Conservation (phyloP, 2,113 vertebrate species). For the Sapajus apella region DNA sequence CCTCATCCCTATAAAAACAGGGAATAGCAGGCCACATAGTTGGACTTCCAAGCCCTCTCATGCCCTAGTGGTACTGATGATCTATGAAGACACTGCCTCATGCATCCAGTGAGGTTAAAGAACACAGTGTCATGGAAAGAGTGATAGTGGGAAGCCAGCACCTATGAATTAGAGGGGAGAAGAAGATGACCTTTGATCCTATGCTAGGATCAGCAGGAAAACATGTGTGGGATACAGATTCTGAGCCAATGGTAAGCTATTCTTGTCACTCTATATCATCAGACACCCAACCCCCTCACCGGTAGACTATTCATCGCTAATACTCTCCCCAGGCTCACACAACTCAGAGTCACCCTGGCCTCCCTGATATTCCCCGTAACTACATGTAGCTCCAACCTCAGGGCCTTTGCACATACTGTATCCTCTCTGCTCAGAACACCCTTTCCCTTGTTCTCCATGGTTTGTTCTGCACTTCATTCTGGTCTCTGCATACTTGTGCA, state of each 20-base stretch:
- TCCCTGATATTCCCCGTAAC: not conserved
- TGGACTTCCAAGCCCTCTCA: not conserved
- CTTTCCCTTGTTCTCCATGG: not conserved
- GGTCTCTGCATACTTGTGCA: not conserved
- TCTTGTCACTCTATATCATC: not conserved
- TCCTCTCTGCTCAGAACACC: not conserved
- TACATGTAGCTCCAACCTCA: not conserved
- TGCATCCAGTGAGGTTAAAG: not conserved
- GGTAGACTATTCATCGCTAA: not conserved
- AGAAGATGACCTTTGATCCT: not conserved
- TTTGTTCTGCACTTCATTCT: not conserved
- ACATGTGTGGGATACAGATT: not conserved
- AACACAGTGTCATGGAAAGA: not conserved
- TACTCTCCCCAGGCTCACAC: not conserved
- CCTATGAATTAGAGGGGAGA: not conserved
- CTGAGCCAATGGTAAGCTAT: not conserved
- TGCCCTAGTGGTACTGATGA: not conserved
- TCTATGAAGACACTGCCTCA: not conserved
- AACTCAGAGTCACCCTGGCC: not conserved
- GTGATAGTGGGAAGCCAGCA: not conserved
- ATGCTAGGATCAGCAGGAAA: not conserved
- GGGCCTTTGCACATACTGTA: not conserved
- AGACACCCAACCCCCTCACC: not conserved
- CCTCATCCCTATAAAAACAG: not conserved
- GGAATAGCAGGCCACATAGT: not conserved